These are phyloP conservation scores for Drosophila lacertosa DNA, from an alignment of 1,140 invertebrate species.

Conservation along the genomic window DNA sequence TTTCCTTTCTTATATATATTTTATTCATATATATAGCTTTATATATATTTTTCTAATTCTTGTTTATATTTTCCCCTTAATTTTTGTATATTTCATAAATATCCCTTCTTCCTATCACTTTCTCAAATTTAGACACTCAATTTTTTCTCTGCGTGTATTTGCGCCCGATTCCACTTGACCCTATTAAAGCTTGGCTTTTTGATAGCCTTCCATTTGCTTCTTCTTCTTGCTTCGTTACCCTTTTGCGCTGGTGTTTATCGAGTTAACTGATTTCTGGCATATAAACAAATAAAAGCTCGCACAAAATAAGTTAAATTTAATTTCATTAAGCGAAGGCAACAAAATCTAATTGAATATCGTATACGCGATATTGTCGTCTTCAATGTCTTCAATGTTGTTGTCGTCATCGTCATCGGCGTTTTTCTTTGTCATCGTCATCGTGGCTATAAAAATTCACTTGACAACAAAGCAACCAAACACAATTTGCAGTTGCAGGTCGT, in stretches of 20 bases:
- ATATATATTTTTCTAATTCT: too few relatives aligned
- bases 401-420: conserved; percentile 10
- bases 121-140: too few relatives aligned
- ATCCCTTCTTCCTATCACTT: too few relatives aligned
- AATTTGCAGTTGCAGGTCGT: conserved; percentile 58
- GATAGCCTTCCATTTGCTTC: conserved; percentile 2
- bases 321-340: conserved; percentile 71
- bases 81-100: too few relatives aligned
- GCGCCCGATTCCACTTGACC: conserved; percentile 38
- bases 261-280: conserved; percentile 70
- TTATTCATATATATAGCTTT: too few relatives aligned
- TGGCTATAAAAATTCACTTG: conserved; percentile 68
- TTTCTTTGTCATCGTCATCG: neutral
- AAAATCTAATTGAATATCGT: conserved; percentile 75
- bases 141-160: too few relatives aligned
- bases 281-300: conserved; percentile 55
- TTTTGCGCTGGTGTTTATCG: conserved; percentile 35
- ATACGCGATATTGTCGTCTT: conserved; percentile 38
- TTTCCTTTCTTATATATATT: too few relatives aligned
- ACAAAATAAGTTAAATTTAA: conserved; percentile 69
- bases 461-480: conserved; percentile 70
- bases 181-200: conserved; percentile 39
- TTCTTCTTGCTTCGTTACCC: neutral
- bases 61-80: too few relatives aligned
- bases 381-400: conserved; percentile 22